Base-by-base conservation (phyloP, 2,113 vertebrate species). In the Dromas ardeola region DNA sequence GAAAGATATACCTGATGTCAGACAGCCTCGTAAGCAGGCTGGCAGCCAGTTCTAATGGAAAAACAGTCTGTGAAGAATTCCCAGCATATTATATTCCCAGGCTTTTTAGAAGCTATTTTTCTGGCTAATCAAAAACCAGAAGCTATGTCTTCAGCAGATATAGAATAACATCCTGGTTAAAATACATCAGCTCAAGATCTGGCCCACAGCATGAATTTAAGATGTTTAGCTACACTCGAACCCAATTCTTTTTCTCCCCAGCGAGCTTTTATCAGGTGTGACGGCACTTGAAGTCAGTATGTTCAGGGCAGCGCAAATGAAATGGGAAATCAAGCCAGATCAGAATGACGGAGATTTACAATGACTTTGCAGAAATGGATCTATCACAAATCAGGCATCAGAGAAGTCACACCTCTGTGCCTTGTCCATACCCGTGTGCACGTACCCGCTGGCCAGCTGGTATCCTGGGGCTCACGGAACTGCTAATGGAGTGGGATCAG, bases 31-130 rank as follows among this genome's bases (percentile, higher is more conserved):
- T 73, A 87, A 93, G 67, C 79, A 95, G 96, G 93, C 97, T 91
- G 88, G 97, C 93, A 93, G 92, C 92, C 96, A 96, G 87, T 76
- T 84, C 89, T 94, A 93, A 95, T 96, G 84, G 71, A 91, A 95
- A 95, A 97, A 93, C 81, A 91, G 63, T 76, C 89, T 95, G 70
- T 96, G 87, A 94, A 92, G 58, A 94, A 94, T 96, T 93, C 94
- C 74, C 95, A 97, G 86, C 71, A 95, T 93, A 96, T 95, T 95
- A 96, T 97, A 97, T 96, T 96, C 97, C 93, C 91, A 94, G 81
- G 78, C 78, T 85, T 95, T 96, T 95, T 85, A 86, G 62, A 89
- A 94, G 81, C 78, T 90, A 53, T 93, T 95, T 86, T 87, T 93
- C 81, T 87, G 66, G 43, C 65, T 95, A 96, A 97, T 92, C 85